Evolutionary conservation across 1,140 invertebrate genomes (phyloP).

Genomic region (Bombus consobrinus): DNA sequence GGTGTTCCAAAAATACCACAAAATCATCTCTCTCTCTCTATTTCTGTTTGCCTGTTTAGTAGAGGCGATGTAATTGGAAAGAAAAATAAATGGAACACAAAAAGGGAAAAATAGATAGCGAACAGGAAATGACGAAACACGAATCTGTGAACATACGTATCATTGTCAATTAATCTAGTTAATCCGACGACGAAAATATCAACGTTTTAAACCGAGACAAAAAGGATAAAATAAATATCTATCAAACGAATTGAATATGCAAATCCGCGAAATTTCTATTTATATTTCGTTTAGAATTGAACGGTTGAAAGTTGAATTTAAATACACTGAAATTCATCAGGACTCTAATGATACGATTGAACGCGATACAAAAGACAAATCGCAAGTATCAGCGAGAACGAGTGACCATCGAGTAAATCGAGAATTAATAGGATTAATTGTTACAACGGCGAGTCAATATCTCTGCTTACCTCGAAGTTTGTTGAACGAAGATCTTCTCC

Average conservation of each 20-base stretch:
- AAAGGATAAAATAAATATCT: too few species aligned
- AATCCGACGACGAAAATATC: too few species aligned
- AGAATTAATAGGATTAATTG: slow-evolving; percentile 6
- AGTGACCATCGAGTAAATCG: background rate
- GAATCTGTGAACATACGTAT: too few species aligned
- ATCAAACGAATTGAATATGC: too few species aligned
- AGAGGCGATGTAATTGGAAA: background rate
- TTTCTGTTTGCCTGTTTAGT: background rate
- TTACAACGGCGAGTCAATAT: background rate
- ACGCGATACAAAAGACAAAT: too few species aligned
- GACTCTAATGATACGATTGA: background rate
- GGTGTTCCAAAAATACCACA: background rate
- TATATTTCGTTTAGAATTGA: background rate
- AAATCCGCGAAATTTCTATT: background rate
- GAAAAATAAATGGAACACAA: background rate
- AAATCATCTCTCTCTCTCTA: background rate
- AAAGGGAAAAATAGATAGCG: background rate
- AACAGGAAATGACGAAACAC: background rate
- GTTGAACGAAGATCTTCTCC: too few species aligned
- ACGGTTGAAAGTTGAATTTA: background rate
- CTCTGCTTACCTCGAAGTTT: background rate
- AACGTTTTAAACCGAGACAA: too few species aligned
- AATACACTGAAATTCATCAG: background rate
- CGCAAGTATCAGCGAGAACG: too few species aligned
- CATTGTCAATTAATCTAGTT: too few species aligned